Conservation (phyloP, 30 jellyfish, hydroid and myxozoan genomes). For the Rhopilema esculentum region DNA sequence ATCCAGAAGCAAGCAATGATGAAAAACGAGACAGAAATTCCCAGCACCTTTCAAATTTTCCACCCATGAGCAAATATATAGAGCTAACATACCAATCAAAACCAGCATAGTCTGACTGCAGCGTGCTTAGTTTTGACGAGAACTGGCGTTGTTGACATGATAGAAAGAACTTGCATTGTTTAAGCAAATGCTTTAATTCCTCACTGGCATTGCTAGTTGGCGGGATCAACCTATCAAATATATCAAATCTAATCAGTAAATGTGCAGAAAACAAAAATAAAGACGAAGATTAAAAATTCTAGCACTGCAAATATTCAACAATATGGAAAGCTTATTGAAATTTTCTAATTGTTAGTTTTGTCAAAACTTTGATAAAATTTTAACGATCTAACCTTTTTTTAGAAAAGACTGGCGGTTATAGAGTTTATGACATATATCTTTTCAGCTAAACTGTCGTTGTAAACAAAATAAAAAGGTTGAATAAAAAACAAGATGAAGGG, state of each 20-base stretch:
- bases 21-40: constrained; percentile 56
- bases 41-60: constrained; percentile 57
- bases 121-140: constrained; percentile 30
- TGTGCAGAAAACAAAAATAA: too few relatives aligned
- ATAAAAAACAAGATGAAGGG: not conserved
- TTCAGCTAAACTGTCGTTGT: too few relatives aligned
- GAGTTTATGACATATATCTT: too few relatives aligned
- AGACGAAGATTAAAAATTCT: too few relatives aligned
- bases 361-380: too few relatives aligned
- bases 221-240: constrained; percentile 51
- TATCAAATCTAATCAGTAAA: not conserved
- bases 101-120: constrained; percentile 69
- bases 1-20: constrained; percentile 58
- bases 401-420: too few relatives aligned
- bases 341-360: too few relatives aligned
- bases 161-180: constrained; percentile 45
- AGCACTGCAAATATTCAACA: too few relatives aligned
- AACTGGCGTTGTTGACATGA: constrained; percentile 60
- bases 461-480: not conserved
- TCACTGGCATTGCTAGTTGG: constrained; percentile 68
- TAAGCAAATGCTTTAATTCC: constrained; percentile 45
- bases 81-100: constrained; percentile 89
- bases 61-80: constrained; percentile 65
- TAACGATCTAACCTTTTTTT: too few relatives aligned
- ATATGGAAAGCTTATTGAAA: too few relatives aligned